Evolutionary conservation across 2,888 invertebrate genomes (phyloP).

Genomic region (Phortica okadai): DNA sequence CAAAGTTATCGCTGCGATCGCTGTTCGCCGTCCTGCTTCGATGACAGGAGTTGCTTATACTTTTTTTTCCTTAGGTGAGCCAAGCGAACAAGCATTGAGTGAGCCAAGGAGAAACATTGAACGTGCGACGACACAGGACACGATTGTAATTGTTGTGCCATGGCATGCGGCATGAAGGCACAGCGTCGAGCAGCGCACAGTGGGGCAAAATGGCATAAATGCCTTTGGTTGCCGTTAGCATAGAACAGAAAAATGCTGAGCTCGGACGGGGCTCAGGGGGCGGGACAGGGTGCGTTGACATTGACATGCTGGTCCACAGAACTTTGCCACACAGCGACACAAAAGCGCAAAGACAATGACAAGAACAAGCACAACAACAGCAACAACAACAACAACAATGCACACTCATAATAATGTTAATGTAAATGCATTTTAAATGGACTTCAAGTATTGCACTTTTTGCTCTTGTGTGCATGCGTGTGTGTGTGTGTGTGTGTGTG

Average conservation of each 20-base stretch:
- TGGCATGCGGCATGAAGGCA: not conserved
- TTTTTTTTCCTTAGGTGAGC: not conserved
- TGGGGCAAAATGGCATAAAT: not conserved
- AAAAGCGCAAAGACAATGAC: constrained; percentile 40
- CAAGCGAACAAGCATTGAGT: not conserved
- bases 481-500: not conserved
- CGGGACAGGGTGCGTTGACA: not conserved
- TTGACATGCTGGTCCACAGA: not conserved
- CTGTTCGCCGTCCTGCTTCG: constrained; percentile 54
- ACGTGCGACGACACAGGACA: constrained; percentile 11
- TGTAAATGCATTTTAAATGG: constrained; percentile 75
- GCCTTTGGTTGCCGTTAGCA: not conserved
- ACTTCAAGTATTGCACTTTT: constrained; percentile 55
- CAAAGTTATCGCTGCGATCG: constrained; percentile 74
- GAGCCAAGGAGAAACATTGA: not conserved
- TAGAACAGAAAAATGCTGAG: no score
- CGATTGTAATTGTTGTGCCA: constrained; percentile 29
- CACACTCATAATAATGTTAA: constrained; percentile 74
- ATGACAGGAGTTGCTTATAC: constrained; percentile 12
- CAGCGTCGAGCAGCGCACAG: not conserved
- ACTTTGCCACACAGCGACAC: constrained; percentile 20
- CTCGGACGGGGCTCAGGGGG: no score
- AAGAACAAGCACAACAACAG: constrained; percentile 19
- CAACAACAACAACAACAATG: constrained; percentile 43
- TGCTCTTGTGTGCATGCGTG: constrained; percentile 10